Evolutionary conservation across 2,797 vertebrate genomes (phyloP).

Genomic region (Xiphophorus birchmanni): DNA sequence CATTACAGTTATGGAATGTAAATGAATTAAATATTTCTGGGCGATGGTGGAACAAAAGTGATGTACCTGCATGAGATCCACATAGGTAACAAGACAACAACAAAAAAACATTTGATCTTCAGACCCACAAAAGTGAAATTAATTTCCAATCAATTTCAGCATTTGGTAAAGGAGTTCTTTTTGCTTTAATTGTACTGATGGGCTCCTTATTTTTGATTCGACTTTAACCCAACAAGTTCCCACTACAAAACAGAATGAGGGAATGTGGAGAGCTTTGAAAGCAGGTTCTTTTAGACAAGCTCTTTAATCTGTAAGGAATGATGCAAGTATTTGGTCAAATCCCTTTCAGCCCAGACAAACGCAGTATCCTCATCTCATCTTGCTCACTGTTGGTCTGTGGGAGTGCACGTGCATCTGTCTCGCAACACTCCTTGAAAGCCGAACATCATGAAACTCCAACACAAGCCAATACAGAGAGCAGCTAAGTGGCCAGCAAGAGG

Average conservation of each 20-base stretch:
- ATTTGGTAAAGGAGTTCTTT: background rate
- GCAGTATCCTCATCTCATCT: background rate
- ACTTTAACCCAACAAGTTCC: background rate
- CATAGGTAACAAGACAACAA: background rate
- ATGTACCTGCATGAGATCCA: background rate
- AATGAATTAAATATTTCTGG: background rate
- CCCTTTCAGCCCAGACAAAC: background rate
- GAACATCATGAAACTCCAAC: background rate
- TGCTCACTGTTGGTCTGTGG: background rate
- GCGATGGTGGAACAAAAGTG: background rate
- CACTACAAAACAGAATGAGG: background rate
- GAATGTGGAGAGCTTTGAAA: background rate
- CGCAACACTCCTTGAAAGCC: background rate
- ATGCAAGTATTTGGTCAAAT: background rate
- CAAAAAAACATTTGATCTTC: background rate
- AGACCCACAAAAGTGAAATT: background rate
- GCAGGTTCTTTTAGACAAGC: background rate
- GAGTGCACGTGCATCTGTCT: background rate
- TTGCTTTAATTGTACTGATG: background rate
- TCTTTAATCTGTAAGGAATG: background rate
- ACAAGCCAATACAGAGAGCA: background rate
- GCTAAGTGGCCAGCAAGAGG: background rate
- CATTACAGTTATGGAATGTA: background rate
- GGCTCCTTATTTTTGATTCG: background rate
- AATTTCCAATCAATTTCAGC: background rate